Evolutionary conservation across 2,797 vertebrate genomes (phyloP).

Genomic region (Acomys russatus): DNA sequence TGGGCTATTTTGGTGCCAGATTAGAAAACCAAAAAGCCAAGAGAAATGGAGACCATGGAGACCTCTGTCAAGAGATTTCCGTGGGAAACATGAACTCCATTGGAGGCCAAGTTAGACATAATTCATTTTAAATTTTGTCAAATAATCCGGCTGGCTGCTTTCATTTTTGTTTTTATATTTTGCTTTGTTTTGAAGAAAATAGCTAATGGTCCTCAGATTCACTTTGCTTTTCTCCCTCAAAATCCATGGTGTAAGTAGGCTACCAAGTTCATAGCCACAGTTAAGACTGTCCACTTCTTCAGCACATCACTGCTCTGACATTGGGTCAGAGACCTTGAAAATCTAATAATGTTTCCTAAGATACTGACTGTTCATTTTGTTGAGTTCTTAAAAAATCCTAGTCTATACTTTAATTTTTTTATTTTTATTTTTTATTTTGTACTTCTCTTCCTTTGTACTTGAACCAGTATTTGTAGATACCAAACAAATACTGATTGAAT

Average conservation of each 20-base stretch:
- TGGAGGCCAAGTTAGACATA: neutral
- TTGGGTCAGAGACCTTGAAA: neutral
- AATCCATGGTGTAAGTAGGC: neutral
- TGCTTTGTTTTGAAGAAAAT: neutral
- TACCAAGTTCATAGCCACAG: neutral
- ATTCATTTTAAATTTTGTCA: neutral
- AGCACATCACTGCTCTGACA: neutral
- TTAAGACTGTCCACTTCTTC: neutral
- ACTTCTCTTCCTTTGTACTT: conserved; percentile 29
- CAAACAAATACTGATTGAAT: neutral
- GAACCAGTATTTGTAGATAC: neutral
- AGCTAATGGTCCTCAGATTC: neutral
- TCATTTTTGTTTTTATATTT: neutral
- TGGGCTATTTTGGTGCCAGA: too few species aligned
- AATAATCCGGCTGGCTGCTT: neutral
- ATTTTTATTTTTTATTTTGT: neutral
- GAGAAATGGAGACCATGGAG: neutral
- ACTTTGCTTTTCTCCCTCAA: neutral
- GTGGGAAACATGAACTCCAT: too few species aligned
- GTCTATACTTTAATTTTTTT: conserved; percentile 34
- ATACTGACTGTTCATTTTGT: neutral
- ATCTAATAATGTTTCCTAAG: neutral
- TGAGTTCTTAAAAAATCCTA: neutral
- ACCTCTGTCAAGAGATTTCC: neutral
- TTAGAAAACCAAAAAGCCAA: neutral